Conservation (phyloP, 1,140 invertebrate genomes). For the Leptestheria dahalacensis region DNA sequence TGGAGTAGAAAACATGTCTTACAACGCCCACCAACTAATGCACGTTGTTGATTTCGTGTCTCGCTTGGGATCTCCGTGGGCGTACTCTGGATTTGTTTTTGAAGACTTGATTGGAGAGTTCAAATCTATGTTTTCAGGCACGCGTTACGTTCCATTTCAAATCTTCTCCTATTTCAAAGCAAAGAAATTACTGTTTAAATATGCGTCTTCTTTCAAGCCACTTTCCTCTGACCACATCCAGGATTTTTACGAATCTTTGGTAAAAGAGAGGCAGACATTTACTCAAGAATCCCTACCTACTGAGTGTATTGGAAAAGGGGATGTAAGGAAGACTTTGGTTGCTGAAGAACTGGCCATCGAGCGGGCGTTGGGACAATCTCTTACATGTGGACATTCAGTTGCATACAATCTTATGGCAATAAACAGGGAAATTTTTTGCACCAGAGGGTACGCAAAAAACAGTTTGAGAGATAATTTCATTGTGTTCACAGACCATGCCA, state of each 20-base stretch:
- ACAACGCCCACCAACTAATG: slow-evolving; percentile 4
- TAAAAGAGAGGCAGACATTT: background rate
- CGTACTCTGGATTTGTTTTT: slow-evolving; percentile 10
- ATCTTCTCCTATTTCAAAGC: slow-evolving; percentile 5
- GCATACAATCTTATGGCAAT: background rate
- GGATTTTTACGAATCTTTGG: slow-evolving; percentile 7
- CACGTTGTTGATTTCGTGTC: slow-evolving; percentile 1
- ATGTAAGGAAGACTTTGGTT: no score
- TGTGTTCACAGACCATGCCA: background rate
- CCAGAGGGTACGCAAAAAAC: background rate
- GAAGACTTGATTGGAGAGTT: background rate
- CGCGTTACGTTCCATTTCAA: slow-evolving; percentile 3
- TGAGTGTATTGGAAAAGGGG: no score
- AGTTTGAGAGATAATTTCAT: background rate
- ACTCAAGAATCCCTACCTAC: no score
- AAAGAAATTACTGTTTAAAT: background rate
- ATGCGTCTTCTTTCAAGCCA: background rate
- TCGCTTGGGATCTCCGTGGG: slow-evolving; percentile 3
- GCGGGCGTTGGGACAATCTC: no score
- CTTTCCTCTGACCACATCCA: background rate
- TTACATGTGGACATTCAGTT: background rate
- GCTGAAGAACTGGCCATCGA: background rate
- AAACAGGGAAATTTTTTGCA: slow-evolving; percentile 8
- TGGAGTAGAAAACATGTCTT: background rate
- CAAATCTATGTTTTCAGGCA: slow-evolving; percentile 1